These are phyloP conservation scores for Oryzias sinensis DNA, from an alignment of 2,797 vertebrate genomes.

Conservation along the genomic window DNA sequence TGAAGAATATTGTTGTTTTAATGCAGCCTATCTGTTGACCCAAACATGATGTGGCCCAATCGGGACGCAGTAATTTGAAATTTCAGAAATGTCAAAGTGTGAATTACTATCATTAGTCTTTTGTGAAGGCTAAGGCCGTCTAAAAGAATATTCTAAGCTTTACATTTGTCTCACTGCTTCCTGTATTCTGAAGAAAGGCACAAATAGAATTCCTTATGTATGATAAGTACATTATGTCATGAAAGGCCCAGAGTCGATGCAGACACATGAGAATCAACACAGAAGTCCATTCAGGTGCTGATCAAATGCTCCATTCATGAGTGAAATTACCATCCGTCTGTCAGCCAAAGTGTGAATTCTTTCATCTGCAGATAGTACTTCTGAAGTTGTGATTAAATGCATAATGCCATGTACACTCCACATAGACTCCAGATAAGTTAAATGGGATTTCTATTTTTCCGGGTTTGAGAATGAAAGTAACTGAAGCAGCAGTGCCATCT, in stretches of 20 bases:
- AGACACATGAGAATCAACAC: conserved; percentile 64
- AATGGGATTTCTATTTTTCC: conserved; percentile 41
- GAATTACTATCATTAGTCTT: conserved; percentile 44
- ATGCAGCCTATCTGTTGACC: background rate
- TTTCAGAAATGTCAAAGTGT: conserved; percentile 37
- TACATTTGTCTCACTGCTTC: conserved; percentile 49
- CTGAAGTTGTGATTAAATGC: conserved; percentile 73
- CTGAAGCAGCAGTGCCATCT: conserved; percentile 58
- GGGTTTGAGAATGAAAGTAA: background rate
- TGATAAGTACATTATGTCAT: conserved; percentile 67
- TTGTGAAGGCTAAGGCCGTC: conserved; percentile 39
- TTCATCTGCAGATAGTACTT: conserved; percentile 69
- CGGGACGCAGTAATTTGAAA: conserved; percentile 16
- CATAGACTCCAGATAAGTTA: conserved; percentile 52
- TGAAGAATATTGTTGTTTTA: conserved; percentile 23
- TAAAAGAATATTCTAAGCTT: conserved; percentile 52
- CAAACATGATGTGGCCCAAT: conserved; percentile 4
- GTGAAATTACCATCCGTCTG: conserved; percentile 78
- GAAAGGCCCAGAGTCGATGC: conserved; percentile 59
- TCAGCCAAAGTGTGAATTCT: conserved; percentile 76
- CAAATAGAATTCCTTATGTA: conserved; percentile 56
- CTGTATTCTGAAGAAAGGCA: conserved; percentile 45
- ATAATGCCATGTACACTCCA: conserved; percentile 61
- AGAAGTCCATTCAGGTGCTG: conserved; percentile 72
- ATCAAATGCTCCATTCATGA: conserved; percentile 81